Evolutionary conservation across 2,797 vertebrate species (phyloP).

Genomic region (Perodicticus potto): DNA sequence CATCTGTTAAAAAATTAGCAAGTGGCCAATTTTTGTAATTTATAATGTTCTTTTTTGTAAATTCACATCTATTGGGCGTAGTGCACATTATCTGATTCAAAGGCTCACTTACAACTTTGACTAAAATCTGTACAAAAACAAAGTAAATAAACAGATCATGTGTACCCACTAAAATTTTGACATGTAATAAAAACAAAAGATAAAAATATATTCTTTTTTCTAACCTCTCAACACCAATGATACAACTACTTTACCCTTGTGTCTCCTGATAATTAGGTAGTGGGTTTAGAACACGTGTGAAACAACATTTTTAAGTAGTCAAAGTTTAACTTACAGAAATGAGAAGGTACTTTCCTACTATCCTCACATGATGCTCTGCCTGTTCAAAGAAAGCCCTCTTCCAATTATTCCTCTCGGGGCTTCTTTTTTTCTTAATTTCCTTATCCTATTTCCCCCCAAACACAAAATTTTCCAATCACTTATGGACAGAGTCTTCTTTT

Average conservation of each 20-base stretch:
- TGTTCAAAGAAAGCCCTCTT: not conserved
- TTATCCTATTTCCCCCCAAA: not conserved
- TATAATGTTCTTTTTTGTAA: not conserved
- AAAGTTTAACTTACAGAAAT: not conserved
- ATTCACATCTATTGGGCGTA: too few species aligned
- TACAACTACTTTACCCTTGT: not conserved
- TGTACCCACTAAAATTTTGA: too few species aligned
- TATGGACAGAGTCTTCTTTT: not conserved
- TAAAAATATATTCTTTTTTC: not conserved
- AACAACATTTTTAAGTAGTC: not conserved
- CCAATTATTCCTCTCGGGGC: not conserved
- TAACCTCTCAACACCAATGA: slow-evolving; percentile 9
- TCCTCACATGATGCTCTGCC: not conserved
- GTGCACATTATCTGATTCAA: too few species aligned
- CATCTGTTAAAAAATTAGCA: slow-evolving; percentile 62
- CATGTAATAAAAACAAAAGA: too few species aligned
- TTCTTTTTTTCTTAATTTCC: not conserved
- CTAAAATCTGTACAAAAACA: too few species aligned
- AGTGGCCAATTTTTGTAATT: slow-evolving; percentile 9
- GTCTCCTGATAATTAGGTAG: not conserved
- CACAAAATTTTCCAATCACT: not conserved
- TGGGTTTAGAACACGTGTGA: not conserved
- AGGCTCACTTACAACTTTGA: too few species aligned
- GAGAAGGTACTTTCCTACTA: not conserved
- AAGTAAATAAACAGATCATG: too few species aligned